Conservation (phyloP, 2,113 vertebrate species). For the Myotis brandtii region DNA sequence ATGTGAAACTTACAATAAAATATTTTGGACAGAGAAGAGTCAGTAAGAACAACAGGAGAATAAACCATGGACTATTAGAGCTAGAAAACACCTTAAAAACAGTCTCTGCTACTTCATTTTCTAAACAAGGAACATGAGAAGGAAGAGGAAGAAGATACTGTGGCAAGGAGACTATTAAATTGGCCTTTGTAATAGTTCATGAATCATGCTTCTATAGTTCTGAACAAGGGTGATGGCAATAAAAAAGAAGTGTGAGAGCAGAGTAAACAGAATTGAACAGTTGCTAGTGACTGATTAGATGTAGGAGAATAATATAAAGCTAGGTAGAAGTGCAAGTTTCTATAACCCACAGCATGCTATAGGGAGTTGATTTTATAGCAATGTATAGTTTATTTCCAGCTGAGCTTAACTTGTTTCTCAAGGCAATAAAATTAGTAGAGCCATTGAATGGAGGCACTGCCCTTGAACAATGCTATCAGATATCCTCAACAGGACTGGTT, state of each 20-base stretch:
- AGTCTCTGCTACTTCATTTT: slow-evolving; percentile 21
- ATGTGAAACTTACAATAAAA: not conserved
- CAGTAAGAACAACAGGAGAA: not conserved
- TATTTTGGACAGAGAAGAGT: not conserved
- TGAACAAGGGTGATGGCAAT: not conserved
- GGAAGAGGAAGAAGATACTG: not conserved
- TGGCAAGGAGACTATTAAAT: not conserved
- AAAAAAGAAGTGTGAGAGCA: not conserved
- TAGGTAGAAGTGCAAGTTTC: not conserved
- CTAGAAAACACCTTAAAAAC: not conserved
- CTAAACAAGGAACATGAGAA: not conserved
- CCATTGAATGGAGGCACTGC: not conserved
- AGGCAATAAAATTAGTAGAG: not conserved
- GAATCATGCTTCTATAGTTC: not conserved
- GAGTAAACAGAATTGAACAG: not conserved
- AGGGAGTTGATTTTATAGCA: not conserved
- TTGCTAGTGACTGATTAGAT: not conserved
- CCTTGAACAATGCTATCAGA: not conserved
- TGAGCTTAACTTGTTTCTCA: not conserved
- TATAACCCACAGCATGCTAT: not conserved
- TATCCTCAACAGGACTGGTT: not conserved
- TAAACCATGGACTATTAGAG: not conserved
- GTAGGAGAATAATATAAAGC: not conserved
- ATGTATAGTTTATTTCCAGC: not conserved
- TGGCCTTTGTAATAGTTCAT: not conserved